Conservation (phyloP, 1,140 invertebrate genomes). For the Drosophila pallidifrons region DNA sequence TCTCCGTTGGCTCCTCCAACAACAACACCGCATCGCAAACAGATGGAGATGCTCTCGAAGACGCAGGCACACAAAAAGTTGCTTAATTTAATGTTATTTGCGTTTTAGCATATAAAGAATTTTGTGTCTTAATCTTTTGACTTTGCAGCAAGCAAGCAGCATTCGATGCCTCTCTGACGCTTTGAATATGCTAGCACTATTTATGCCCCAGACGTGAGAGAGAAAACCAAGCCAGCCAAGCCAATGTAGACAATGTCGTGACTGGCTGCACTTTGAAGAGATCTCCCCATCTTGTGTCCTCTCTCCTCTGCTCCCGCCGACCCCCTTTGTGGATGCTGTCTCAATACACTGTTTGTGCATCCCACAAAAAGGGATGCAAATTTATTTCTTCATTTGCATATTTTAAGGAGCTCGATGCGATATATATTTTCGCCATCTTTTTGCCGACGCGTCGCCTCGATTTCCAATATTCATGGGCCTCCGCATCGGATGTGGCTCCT, state of each 20-base stretch:
- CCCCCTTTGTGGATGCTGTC: constrained; percentile 17
- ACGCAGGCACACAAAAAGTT: constrained; percentile 75
- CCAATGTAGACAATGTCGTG: constrained; percentile 38
- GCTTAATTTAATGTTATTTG: constrained; percentile 85
- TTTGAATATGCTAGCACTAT: constrained; percentile 83
- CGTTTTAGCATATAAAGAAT: constrained; percentile 85
- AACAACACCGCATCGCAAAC: constrained; percentile 18
- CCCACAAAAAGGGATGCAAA: constrained; percentile 78
- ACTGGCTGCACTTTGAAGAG: constrained; percentile 60
- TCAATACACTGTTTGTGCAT: constrained; percentile 42
- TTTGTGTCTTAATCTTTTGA: constrained; percentile 85
- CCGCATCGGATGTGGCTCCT: constrained; percentile 18
- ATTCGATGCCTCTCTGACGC: constrained; percentile 51
- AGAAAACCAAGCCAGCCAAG: constrained; percentile 5
- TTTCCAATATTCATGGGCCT: constrained; percentile 66
- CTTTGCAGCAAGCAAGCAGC: constrained; percentile 61
- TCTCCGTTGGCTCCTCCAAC: constrained; percentile 34
- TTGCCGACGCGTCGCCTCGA: constrained; percentile 35
- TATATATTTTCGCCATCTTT: constrained; percentile 74
- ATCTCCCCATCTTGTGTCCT: background rate
- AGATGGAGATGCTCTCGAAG: constrained; percentile 46
- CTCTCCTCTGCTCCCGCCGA: background rate
- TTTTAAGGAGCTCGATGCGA: constrained; percentile 82
- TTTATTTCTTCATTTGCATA: constrained; percentile 85
- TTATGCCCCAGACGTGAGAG: constrained; percentile 78